Percentiles rank a stretch among this genome's conserved stretches.
phyloP scores from a whole-genome alignment of 2,888 invertebrate genomes.

The Tenthredo distinguenda region DNA sequence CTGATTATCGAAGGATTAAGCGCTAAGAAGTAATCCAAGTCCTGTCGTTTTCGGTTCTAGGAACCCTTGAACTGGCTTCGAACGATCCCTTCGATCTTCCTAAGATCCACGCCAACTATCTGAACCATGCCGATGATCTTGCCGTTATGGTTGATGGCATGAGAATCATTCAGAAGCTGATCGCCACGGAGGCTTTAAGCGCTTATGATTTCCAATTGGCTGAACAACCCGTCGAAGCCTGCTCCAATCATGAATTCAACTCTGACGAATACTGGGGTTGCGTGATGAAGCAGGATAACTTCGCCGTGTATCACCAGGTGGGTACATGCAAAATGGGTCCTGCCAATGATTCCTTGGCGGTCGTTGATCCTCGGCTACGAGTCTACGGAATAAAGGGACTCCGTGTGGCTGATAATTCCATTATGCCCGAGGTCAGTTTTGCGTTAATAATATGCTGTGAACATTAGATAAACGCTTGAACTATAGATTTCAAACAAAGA shows the following conservation, averaged over 20 bases:
- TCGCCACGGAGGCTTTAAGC: slow-evolving; percentile 79
- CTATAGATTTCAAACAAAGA: too few relatives aligned
- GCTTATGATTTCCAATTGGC: slow-evolving; percentile 58
- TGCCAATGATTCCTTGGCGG: slow-evolving; percentile 84
- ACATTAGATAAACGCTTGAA: neutral
- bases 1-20: neutral
- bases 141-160: slow-evolving; percentile 83
- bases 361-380: slow-evolving; percentile 81
- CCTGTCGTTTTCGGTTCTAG: slow-evolving; percentile 58
- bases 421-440: slow-evolving; percentile 11
- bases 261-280: slow-evolving; percentile 88
- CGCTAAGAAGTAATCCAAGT: neutral
- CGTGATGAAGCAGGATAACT: slow-evolving; percentile 84
- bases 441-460: neutral
- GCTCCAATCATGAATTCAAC: slow-evolving; percentile 59
- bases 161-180: slow-evolving; percentile 80
- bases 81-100: slow-evolving; percentile 85
- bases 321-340: slow-evolving; percentile 92
- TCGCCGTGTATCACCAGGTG: slow-evolving; percentile 90
- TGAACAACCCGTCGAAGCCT: slow-evolving; percentile 55
- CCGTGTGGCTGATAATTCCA: slow-evolving; percentile 62
- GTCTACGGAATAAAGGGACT: neutral
- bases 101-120: slow-evolving; percentile 88
- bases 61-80: slow-evolving; percentile 82
- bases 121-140: slow-evolving; percentile 84